These are phyloP conservation scores for Poecile atricapillus DNA, from an alignment of 2,113 vertebrate species.

Conservation along the genomic window DNA sequence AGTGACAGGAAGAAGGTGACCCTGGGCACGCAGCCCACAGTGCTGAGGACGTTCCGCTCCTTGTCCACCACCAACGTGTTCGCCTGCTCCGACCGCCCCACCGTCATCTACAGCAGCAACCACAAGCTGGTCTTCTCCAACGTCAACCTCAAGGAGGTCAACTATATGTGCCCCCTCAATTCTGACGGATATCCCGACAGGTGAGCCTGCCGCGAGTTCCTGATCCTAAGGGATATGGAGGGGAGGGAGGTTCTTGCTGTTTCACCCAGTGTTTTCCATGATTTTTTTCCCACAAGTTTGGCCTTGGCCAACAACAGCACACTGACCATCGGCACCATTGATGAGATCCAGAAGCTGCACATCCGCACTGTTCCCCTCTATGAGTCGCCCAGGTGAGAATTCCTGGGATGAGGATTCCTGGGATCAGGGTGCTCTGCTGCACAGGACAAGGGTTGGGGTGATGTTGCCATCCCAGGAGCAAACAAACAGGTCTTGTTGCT, in stretches of 20 bases:
- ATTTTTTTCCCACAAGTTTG: conserved; percentile 71
- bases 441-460: rapidly evolving
- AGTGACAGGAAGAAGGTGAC: conserved; percentile 98
- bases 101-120: conserved; percentile 99
- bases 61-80: conserved; percentile 98
- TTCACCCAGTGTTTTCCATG: neutral
- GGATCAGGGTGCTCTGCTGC: neutral
- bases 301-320: conserved; percentile 98
- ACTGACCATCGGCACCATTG: conserved; percentile 95
- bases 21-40: conserved; percentile 94
- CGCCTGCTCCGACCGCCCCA: conserved; percentile 96
- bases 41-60: conserved; percentile 94
- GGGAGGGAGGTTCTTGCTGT: neutral
- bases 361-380: conserved; percentile 96
- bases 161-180: conserved; percentile 99
- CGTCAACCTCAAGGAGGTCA: conserved; percentile 99
- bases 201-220: conserved; percentile 40
- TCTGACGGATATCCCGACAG: conserved; percentile 97
- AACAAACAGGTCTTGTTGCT: neutral
- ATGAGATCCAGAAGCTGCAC: conserved; percentile 98
- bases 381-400: conserved; percentile 90
- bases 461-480: rapidly evolving
- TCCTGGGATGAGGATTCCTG: neutral
- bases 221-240: neutral
- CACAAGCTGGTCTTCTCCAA: conserved; percentile 99